Evolutionary conservation across 2,113 vertebrate species (phyloP).

Genomic region (Gambusia holbrooki): DNA sequence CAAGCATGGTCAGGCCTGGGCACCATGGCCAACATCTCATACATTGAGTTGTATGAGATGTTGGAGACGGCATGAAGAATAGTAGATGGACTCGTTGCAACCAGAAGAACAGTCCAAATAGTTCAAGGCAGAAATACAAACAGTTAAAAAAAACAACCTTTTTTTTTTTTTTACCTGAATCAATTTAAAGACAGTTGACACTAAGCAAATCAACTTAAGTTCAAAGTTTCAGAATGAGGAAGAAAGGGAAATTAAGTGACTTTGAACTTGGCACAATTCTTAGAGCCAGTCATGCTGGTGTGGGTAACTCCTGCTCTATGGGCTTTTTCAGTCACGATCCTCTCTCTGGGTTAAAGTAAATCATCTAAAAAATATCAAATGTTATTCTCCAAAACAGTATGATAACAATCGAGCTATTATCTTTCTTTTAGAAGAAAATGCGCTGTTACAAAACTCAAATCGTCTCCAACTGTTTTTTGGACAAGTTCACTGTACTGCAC

Average conservation of each 20-base stretch:
- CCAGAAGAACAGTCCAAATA: not conserved
- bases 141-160: not conserved
- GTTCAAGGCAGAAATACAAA: not conserved
- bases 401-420: not conserved
- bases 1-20: not conserved
- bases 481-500: too few species aligned
- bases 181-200: not conserved
- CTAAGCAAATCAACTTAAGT: not conserved
- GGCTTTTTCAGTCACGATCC: not conserved
- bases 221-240: not conserved
- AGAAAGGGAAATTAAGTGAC: too few species aligned
- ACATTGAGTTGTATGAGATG: conserved; percentile 39
- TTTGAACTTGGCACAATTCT: not conserved
- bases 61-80: not conserved
- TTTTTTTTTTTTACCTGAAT: not conserved
- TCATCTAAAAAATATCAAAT: not conserved
- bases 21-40: conserved; percentile 1
- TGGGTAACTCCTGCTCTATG: not conserved
- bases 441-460: too few species aligned
- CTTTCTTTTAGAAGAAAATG: not conserved
- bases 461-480: too few species aligned
- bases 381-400: not conserved
- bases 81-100: not conserved
- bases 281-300: not conserved
- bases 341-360: not conserved